Conservation (phyloP, 2,888 invertebrate genomes). For the Patella depressa region DNA sequence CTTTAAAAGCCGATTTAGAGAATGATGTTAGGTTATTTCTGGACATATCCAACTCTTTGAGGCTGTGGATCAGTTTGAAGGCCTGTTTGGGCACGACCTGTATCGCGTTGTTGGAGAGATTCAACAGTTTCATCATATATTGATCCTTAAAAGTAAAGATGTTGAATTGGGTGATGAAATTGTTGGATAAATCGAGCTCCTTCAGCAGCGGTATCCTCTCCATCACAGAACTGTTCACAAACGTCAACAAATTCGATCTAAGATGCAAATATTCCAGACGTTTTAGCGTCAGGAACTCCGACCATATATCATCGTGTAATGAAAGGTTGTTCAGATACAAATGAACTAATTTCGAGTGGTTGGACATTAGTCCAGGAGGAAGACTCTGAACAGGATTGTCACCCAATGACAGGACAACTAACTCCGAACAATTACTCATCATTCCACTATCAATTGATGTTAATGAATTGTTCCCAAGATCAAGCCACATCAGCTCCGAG, state of each 20-base stretch:
- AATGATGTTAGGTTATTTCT: constrained; percentile 27
- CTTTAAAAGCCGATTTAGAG: constrained; percentile 27
- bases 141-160: constrained; percentile 31
- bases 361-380: constrained; percentile 19
- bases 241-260: constrained; percentile 27
- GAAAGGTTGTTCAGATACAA: constrained; percentile 30
- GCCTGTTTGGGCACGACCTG: constrained; percentile 14
- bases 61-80: constrained; percentile 16
- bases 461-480: constrained; percentile 32
- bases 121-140: constrained; percentile 21
- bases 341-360: constrained; percentile 21
- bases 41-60: constrained; percentile 25
- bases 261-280: constrained; percentile 26
- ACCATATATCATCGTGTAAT: constrained; percentile 34
- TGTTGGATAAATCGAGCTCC: constrained; percentile 28
- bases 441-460: constrained; percentile 11
- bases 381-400: constrained; percentile 21
- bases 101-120: constrained; percentile 33
- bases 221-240: constrained; percentile 26
- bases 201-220: constrained; percentile 26
- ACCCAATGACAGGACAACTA: constrained; percentile 22
- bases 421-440: constrained; percentile 28
- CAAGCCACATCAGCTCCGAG: constrained; percentile 20
- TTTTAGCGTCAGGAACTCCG: constrained; percentile 26
- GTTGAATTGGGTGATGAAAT: constrained; percentile 27